These are phyloP conservation scores for Aspidiotus destructor DNA, from an alignment of 2,888 invertebrate genomes.

Conservation along the genomic window DNA sequence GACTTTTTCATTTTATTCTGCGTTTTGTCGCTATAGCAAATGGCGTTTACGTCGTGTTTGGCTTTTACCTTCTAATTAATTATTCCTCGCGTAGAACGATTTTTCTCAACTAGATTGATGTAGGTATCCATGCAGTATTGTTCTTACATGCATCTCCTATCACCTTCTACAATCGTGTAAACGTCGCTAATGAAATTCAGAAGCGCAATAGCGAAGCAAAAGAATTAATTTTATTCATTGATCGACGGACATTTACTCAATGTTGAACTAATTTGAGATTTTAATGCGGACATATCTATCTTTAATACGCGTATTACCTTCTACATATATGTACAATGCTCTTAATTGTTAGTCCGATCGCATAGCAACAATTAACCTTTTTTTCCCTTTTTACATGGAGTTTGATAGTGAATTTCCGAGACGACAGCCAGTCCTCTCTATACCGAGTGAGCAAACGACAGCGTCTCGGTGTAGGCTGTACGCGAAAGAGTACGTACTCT, in stretches of 20 bases:
- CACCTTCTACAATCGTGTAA: no score
- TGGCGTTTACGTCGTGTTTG: no score
- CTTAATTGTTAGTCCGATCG: slow-evolving; percentile 28
- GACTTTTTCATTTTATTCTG: no score
- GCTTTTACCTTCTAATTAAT: no score
- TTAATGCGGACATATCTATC: slow-evolving; percentile 24
- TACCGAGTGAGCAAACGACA: no score
- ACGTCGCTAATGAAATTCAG: neutral
- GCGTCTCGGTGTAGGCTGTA: neutral
- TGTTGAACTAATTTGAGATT: slow-evolving; percentile 28
- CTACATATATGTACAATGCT: slow-evolving; percentile 16
- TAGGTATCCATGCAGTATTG: no score
- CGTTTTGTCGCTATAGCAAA: no score
- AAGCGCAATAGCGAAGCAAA: neutral
- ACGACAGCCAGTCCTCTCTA: slow-evolving; percentile 21
- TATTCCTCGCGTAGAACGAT: no score
- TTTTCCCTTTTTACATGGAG: slow-evolving; percentile 16
- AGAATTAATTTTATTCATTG: slow-evolving; percentile 14
- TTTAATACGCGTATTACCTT: slow-evolving; percentile 29
- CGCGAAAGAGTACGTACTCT: slow-evolving; percentile 6
- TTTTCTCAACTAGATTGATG: no score
- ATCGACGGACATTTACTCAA: neutral
- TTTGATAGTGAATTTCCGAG: slow-evolving; percentile 13
- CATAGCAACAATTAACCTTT: slow-evolving; percentile 30
- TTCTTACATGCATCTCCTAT: no score